Conservation (phyloP, 2,113 vertebrate species). For the Apteryx owenii region DNA sequence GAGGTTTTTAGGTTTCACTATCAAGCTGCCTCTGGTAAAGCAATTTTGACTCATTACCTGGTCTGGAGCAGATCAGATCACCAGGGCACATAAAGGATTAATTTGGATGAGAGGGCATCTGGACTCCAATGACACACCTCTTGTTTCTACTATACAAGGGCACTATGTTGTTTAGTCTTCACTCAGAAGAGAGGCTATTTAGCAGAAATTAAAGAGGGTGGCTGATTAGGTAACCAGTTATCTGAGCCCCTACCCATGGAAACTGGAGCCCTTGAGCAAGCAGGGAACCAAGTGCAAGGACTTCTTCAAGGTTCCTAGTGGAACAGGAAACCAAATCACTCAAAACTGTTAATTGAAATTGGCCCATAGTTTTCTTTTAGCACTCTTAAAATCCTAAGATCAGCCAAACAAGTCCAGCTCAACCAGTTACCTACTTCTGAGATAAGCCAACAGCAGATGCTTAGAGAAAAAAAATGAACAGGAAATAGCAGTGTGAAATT, state of each 20-base stretch:
- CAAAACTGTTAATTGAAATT: not conserved
- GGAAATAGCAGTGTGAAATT: not conserved
- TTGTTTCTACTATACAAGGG: not conserved
- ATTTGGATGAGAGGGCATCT: not conserved
- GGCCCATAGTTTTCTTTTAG: not conserved
- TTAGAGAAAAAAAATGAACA: not conserved
- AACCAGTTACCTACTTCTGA: not conserved
- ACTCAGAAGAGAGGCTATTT: not conserved
- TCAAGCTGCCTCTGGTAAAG: not conserved
- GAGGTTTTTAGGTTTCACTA: not conserved
- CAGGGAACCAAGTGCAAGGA: not conserved
- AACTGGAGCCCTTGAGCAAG: not conserved
- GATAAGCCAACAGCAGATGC: not conserved
- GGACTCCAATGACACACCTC: not conserved
- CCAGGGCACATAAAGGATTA: not conserved
- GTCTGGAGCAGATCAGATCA: not conserved
- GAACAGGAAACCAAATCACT: not conserved
- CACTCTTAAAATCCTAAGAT: not conserved
- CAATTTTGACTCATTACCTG: not conserved
- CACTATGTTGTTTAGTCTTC: not conserved
- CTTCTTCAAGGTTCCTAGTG: not conserved
- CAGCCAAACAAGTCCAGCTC: not conserved
- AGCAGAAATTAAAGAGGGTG: not conserved
- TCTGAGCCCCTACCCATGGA: not conserved
- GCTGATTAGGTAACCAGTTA: rapidly evolving